Percentiles rank a stretch among this genome's conserved stretches.
These are phyloP conservation scores for Hypotaenidia okinawae DNA, from an alignment of 2,797 vertebrate species.

Conservation along the genomic window DNA sequence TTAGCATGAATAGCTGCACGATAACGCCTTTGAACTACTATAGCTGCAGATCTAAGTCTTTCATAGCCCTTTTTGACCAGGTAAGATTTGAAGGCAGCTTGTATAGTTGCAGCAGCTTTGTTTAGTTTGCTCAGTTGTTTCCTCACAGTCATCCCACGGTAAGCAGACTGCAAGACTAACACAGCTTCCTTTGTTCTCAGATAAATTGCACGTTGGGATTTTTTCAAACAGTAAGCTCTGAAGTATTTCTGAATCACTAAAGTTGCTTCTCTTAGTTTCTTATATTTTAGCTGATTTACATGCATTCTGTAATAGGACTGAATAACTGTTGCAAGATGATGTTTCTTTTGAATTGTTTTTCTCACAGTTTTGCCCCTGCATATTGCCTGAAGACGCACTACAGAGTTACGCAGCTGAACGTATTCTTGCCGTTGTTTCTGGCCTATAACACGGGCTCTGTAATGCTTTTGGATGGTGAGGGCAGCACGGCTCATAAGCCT, in stretches of 20 bases:
- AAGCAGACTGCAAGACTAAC: constrained; percentile 82
- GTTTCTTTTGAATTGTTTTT: constrained; percentile 65
- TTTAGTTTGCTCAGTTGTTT: constrained; percentile 63
- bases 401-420: constrained; percentile 46
- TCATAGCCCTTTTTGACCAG: constrained; percentile 69
- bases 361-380: constrained; percentile 84
- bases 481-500: constrained; percentile 65
- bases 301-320: constrained; percentile 84
- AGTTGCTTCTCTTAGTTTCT: constrained; percentile 71
- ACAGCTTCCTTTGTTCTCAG: constrained; percentile 73
- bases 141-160: constrained; percentile 81
- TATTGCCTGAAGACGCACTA: constrained; percentile 79
- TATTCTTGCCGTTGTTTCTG: constrained; percentile 72
- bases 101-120: constrained; percentile 81
- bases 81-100: constrained; percentile 80
- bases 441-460: constrained; percentile 77
- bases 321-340: constrained; percentile 78
- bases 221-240: constrained; percentile 74
- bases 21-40: constrained; percentile 82
- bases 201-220: constrained; percentile 62
- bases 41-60: constrained; percentile 70
- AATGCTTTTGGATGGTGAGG: constrained; percentile 78
- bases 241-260: constrained; percentile 80
- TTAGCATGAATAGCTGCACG: constrained; percentile 61
- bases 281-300: constrained; percentile 70